A percentile compares a stretch with the other conserved stretches of the same genome.
Evolutionary conservation across 1,140 invertebrate species (phyloP).

Genomic region (Belonocnema kinseyi): DNA sequence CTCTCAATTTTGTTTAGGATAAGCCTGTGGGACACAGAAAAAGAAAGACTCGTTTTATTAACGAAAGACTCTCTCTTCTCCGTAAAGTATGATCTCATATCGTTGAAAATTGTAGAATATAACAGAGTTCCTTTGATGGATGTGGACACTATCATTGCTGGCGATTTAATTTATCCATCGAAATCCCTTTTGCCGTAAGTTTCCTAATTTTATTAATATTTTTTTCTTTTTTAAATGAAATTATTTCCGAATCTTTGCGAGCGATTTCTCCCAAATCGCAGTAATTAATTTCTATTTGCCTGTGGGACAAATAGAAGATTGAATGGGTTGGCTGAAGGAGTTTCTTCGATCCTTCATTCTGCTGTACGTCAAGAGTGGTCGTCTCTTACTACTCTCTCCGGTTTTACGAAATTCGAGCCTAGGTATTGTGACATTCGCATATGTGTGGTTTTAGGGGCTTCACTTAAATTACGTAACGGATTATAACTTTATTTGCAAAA

Average conservation of each 20-base stretch:
- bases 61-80: slow-evolving; percentile 83
- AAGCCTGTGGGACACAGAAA: slow-evolving; percentile 91
- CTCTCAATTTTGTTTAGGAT: slow-evolving; percentile 77
- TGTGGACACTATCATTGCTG: slow-evolving; percentile 83
- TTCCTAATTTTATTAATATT: slow-evolving; percentile 23
- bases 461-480: too few species aligned
- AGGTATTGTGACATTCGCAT: slow-evolving; percentile 72
- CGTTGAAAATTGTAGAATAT: slow-evolving; percentile 82
- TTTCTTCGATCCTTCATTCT: slow-evolving; percentile 82
- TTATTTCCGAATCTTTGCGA: neutral
- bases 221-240: too few species aligned
- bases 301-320: slow-evolving; percentile 76
- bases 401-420: slow-evolving; percentile 79
- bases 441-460: neutral
- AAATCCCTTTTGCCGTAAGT: slow-evolving; percentile 89
- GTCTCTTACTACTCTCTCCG: slow-evolving; percentile 73
- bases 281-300: slow-evolving; percentile 11
- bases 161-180: slow-evolving; percentile 87
- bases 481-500: too few species aligned
- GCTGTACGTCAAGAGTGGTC: slow-evolving; percentile 80
- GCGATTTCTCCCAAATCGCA: neutral
- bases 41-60: slow-evolving; percentile 86
- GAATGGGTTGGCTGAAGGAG: slow-evolving; percentile 83
- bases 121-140: slow-evolving; percentile 80
- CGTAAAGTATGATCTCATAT: slow-evolving; percentile 91